Conservation (phyloP, 92 coral and sea anemone species). For the Porites lobata region DNA sequence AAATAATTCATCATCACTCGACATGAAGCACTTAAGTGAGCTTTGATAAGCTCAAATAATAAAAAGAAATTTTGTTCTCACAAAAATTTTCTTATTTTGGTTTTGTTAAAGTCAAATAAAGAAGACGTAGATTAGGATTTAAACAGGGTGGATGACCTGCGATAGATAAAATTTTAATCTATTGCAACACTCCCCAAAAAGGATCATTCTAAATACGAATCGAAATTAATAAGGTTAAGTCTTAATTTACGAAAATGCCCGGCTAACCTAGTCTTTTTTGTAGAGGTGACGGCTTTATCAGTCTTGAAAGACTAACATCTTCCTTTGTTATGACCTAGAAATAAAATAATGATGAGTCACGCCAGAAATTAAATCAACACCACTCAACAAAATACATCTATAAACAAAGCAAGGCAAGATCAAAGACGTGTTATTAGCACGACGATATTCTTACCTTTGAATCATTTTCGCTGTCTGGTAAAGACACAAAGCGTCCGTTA, state of each 20-base stretch:
- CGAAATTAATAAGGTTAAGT: neutral
- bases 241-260: neutral
- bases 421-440: neutral
- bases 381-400: neutral
- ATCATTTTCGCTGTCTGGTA: slow-evolving; percentile 21
- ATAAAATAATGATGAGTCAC: neutral
- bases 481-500: slow-evolving; percentile 37
- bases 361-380: slow-evolving; percentile 5
- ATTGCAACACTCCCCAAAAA: no score
- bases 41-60: no score
- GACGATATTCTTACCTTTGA: slow-evolving; percentile 18
- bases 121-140: no score
- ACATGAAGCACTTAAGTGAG: no score
- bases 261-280: slow-evolving; percentile 71
- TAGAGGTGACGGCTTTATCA: slow-evolving; percentile 74
- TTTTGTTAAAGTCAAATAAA: no score
- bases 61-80: no score
- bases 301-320: slow-evolving; percentile 67
- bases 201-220: no score
- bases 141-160: no score
- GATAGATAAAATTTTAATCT: no score
- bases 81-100: no score
- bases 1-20: no score
- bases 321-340: slow-evolving; percentile 58
- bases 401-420: neutral